Evolutionary conservation across 1,140 invertebrate species (phyloP), one percentile per base, ranked within the genome.

Genomic region (Adelges cooleyi): DNA sequence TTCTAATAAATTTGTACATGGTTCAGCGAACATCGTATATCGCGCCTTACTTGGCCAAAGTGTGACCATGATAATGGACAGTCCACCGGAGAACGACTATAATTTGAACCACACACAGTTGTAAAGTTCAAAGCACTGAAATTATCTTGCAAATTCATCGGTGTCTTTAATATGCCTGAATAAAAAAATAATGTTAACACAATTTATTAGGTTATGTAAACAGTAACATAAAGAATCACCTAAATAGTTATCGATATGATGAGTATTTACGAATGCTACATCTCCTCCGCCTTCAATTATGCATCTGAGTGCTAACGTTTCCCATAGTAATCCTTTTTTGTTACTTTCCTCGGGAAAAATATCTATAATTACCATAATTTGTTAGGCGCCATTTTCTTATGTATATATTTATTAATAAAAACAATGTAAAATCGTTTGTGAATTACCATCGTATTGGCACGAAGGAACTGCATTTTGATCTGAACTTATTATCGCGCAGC

Each of bases 271-370:
- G 73, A 95, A 95, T 1, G 91, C 91, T 1, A 96, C 88, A 72
- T 95, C 88, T 23, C 82, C 90, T 20, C 78, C 78, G 17, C 81
- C 84, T 71, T 87, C 83, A n/a, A 84, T 79, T 9, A 97, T 77
- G 72, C 91, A 93, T 68, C 84, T 77, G 54, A 95, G 80, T 3
- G 91, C 86, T 59, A 59, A 29, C 3, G 85, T 80, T 68, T 78
- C 73, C 65, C 82, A 80, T 51, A 73, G 71, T 56, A 80, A 77
- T 22, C 69, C 48, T 3, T 40, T 51, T 51, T 65, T 62, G 15
- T 36, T 40, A 42, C 49, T 36, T 22, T 53, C 40, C 25, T 33
- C 49, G 29, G 62, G 49, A 25, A 65, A 40, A 27, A 40, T 20
- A 23, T 51, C 62, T 33, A 33, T 6, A 33, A 33, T 33, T 6